Evolutionary conservation across 2,888 invertebrate genomes (phyloP), one percentile per base, ranked within the genome.

Genomic region (Eurytoma californica): DNA sequence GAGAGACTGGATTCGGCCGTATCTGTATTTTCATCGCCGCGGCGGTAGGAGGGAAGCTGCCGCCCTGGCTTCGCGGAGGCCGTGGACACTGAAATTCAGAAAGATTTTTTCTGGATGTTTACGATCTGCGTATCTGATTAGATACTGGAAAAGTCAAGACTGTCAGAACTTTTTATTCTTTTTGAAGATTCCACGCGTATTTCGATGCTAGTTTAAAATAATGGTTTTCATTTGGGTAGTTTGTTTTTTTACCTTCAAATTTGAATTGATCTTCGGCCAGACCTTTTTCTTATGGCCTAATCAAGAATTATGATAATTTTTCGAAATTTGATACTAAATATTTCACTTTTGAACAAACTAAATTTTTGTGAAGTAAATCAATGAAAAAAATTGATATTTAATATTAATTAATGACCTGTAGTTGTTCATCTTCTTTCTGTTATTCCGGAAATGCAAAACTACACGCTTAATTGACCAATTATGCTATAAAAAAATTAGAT

Each of bases 21-120:
- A 75, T 75, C 75, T 67, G n/a, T 66, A 75, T 75, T 75, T 75
- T 68, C 75, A 75, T 68, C n/a, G n/a, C n/a, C 73, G 18, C 53
- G 39, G 51, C 12, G 49, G 51, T 20, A 14, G 67, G 39, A 28
- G 4, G 49, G 51, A 24, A 14, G 67, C 20, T n/a, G n/a, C n/a
- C n/a, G 16, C 67, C 24, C 2, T n/a, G 24, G 57, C 58, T 60
- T 70, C 57, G 60, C 28, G 20, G 49, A 58, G 66, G 51, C 66
- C 61, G 63, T 4, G 53, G 28, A 13, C 20, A 68, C 28, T 53
- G 53, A 53, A 68, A n/a, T 68, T 30, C 30, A 12, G 49, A 49
- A 24, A 53, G 18, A 67, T 20, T 4, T 30, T 49, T 63, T 66
- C 57, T 39, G 53, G 61, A 61, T 47, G 61, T 72, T 72, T 72